phyloP scores from a whole-genome alignment of 2,113 vertebrate genomes.

The Chinchilla lanigera region DNA sequence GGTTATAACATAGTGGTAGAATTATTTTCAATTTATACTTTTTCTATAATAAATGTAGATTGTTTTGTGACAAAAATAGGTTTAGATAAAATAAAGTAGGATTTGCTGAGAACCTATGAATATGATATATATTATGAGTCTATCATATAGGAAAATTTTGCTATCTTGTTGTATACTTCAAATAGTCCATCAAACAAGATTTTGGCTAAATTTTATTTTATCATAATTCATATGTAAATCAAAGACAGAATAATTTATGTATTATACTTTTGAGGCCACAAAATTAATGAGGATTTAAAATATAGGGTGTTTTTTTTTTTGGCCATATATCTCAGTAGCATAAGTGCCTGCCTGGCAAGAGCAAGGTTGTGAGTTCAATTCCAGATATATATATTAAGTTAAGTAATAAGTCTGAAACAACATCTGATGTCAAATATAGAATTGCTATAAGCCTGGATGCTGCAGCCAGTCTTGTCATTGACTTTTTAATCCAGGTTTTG shows the following conservation, averaged over 20 bases:
- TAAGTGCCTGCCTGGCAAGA: too few relatives aligned
- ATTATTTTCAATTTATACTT: conserved; percentile 1
- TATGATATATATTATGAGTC: background rate
- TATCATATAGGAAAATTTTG: background rate
- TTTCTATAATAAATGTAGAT: background rate
- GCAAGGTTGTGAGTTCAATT: too few relatives aligned
- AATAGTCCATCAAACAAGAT: background rate
- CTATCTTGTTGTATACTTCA: background rate
- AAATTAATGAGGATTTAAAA: too few relatives aligned
- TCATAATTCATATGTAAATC: background rate
- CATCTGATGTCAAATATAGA: background rate
- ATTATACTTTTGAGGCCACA: too few relatives aligned
- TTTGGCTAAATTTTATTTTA: conserved; percentile 4
- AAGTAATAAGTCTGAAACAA: background rate
- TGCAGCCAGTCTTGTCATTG: background rate
- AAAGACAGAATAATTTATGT: too few relatives aligned
- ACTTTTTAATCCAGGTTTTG: background rate
- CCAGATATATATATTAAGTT: background rate
- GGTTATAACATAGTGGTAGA: background rate
- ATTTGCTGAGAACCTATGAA: conserved; percentile 22
- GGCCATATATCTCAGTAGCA: too few relatives aligned
- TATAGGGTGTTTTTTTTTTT: too few relatives aligned
- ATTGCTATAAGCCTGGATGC: background rate
- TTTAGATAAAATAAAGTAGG: background rate
- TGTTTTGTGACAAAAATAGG: conserved; percentile 31